Evolutionary conservation across 2,797 vertebrate genomes (phyloP), one percentile per base, ranked within the genome.

Genomic region (Chrosomus eos): DNA sequence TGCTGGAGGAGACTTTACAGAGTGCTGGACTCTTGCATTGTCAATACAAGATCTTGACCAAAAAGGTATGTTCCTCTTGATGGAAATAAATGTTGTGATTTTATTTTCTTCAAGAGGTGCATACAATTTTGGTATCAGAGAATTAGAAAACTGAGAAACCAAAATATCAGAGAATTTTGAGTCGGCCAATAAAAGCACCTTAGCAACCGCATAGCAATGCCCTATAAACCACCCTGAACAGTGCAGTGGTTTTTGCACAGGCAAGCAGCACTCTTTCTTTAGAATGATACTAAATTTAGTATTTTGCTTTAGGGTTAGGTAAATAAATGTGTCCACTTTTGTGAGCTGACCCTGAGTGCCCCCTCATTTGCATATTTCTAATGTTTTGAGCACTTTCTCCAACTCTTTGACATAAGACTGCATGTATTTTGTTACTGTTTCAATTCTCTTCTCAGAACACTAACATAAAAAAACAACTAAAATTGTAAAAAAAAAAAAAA

Each of bases 401-500:
- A 45, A 82, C 18, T 72, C 26, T 23, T 13, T 60, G 53, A 38
- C 16, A 55, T 21, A 2, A 38, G 10, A 11, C 23, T 45, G 43
- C 43, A 45, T 55, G 45, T 55, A 14, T 70, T 70, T 81, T 71
- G 33, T 76, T 79, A 45, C 11, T 23, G 48, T 45, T 73, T 71
- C n/a, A 72, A 62, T 51, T 31, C 70, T n/a, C n/a, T 18, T 40
- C 26, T 71, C 36, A 58, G 36, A 71, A 81, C 16, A 70, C 48
- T 58, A 58, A 64, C 36, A 78, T 67, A 70, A 18, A 60, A n/a
- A 4, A n/a, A 77, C 7, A 19, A 78, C 40, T 62, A 26, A 18
- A 40, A 60, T 40, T 26, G 23, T 43, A 33, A 33, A 3, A 31
- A 33, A 9, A 2, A 8, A 38, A 1, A 38, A 36, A 36, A 36